Conservation (phyloP, 1,140 invertebrate genomes). For the Sarcophaga peregrina region DNA sequence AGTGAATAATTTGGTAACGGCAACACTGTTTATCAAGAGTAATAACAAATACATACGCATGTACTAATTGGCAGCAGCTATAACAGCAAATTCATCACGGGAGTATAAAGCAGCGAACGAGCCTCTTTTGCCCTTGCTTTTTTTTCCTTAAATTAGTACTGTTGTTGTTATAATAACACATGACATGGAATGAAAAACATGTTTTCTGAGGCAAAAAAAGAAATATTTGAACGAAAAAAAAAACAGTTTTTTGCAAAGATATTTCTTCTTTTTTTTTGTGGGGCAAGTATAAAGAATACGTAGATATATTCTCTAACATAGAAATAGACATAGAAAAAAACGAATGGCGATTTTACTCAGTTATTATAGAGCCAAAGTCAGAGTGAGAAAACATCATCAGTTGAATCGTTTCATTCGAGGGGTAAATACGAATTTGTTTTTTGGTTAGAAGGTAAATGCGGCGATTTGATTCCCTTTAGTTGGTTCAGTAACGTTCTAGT, state of each 20-base stretch:
- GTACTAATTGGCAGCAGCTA: neutral
- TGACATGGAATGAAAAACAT: no score
- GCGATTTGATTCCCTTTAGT: slow-evolving; percentile 33
- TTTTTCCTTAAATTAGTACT: neutral
- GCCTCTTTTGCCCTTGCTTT: slow-evolving; percentile 14
- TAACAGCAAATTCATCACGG: neutral
- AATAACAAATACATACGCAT: neutral
- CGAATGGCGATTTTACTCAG: neutral
- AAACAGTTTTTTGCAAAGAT: no score
- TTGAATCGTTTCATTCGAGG: neutral
- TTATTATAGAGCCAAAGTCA: neutral
- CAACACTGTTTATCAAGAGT: neutral
- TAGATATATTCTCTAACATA: no score
- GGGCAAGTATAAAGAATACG: no score
- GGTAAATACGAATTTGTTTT: neutral
- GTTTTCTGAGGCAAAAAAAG: no score
- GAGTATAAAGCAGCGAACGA: neutral
- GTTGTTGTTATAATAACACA: neutral
- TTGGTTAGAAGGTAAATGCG: slow-evolving; percentile 16
- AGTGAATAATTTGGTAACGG: neutral
- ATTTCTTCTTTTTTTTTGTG: no score
- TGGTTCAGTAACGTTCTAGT: slow-evolving; percentile 26
- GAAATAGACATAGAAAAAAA: neutral
- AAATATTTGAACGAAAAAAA: no score
- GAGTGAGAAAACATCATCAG: neutral